Conservation (phyloP, 2,888 invertebrate species). For the Entomobrya multifasciata region DNA sequence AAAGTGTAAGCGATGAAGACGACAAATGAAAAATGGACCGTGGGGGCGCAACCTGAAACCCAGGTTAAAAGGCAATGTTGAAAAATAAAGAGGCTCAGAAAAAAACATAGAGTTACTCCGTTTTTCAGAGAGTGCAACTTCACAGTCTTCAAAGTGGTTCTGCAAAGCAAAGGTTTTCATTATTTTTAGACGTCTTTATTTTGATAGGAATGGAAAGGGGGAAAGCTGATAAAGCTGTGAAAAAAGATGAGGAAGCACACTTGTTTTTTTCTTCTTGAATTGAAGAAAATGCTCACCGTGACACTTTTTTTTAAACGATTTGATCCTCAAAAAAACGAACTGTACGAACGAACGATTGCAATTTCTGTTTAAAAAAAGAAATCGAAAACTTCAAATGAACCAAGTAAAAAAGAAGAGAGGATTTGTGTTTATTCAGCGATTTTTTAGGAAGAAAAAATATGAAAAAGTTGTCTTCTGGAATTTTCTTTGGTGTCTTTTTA, state of each 20-base stretch:
- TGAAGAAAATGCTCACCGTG: background rate
- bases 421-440: background rate
- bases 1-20: slow-evolving; percentile 13
- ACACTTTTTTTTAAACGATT: background rate
- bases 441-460: background rate
- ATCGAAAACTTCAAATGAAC: background rate
- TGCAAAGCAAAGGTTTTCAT: too few relatives aligned
- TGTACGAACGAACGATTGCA: too few relatives aligned
- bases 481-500: too few relatives aligned
- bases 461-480: too few relatives aligned
- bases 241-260: background rate
- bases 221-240: background rate
- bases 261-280: background rate
- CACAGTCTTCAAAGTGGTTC: too few relatives aligned
- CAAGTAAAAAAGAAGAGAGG: background rate
- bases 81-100: slow-evolving; percentile 70
- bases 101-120: slow-evolving; percentile 66
- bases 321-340: background rate
- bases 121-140: slow-evolving; percentile 70
- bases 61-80: slow-evolving; percentile 73
- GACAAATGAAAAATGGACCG: slow-evolving; percentile 68
- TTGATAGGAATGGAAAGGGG: background rate
- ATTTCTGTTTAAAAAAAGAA: background rate
- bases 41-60: slow-evolving; percentile 67
- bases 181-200: too few relatives aligned